Conservation (phyloP, 1,140 invertebrate genomes). For the Aphelinus atriplicis region DNA sequence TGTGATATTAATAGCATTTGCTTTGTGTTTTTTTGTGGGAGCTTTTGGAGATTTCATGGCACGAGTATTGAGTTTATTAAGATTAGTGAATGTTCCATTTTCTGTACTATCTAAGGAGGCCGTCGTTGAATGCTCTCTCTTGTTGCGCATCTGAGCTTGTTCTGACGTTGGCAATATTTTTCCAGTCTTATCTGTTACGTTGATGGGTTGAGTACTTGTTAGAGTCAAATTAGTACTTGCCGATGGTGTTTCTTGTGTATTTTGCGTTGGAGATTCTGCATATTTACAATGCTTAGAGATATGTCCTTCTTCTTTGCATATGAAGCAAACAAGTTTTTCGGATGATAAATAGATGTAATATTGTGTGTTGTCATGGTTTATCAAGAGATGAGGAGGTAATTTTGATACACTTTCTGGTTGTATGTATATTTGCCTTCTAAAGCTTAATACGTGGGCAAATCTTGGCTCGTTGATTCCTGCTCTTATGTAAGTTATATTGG, state of each 20-base stretch:
- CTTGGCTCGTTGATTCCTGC: slow-evolving; percentile 6
- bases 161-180: neutral
- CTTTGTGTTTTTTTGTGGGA: too few species aligned
- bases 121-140: neutral
- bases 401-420: slow-evolving; percentile 14
- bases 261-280: neutral
- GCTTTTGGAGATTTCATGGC: too few species aligned
- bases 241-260: neutral
- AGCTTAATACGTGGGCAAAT: slow-evolving; percentile 26
- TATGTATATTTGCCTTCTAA: slow-evolving; percentile 33
- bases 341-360: slow-evolving; percentile 29
- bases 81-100: too few species aligned
- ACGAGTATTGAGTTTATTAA: too few species aligned
- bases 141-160: neutral
- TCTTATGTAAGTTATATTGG: slow-evolving; percentile 9
- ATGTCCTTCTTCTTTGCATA: slow-evolving; percentile 28
- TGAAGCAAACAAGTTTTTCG: slow-evolving; percentile 29
- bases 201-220: neutral
- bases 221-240: neutral
- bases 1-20: too few species aligned
- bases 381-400: neutral
- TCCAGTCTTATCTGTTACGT: neutral
- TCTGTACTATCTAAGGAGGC: neutral
- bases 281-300: slow-evolving; percentile 5
- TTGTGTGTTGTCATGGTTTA: slow-evolving; percentile 14